Percentiles rank a stretch among this genome's conserved stretches.
These are phyloP conservation scores for Cynocephalus volans DNA, from an alignment of 2,113 vertebrate genomes.

Conservation along the genomic window DNA sequence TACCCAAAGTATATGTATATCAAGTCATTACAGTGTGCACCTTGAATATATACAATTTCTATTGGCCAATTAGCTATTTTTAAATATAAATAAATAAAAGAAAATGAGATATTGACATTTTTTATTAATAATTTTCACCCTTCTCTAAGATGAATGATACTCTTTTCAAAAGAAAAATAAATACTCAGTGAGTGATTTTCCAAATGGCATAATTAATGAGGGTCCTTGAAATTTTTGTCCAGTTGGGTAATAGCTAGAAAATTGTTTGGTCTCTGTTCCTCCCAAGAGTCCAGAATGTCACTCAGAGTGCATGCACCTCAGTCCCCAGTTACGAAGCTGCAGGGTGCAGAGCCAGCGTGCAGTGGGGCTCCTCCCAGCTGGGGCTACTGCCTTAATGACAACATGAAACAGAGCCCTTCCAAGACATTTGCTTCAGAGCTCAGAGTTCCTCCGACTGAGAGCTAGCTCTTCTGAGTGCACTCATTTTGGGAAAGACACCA, in stretches of 20 bases:
- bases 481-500: background rate
- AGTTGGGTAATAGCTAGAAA: background rate
- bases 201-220: background rate
- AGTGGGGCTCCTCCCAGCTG: background rate
- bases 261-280: background rate
- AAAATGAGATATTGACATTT: background rate
- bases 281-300: background rate
- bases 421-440: background rate
- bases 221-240: background rate
- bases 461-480: background rate
- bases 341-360: background rate
- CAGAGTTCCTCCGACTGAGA: background rate
- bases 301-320: background rate
- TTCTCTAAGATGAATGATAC: background rate
- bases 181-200: background rate
- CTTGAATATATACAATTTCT: background rate
- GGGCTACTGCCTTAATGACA: background rate
- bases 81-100: background rate
- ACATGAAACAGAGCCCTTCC: background rate
- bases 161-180: conserved; percentile 41
- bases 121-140: background rate
- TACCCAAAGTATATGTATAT: no score
- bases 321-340: background rate
- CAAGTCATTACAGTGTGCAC: background rate
- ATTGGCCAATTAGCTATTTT: background rate